These are phyloP conservation scores for Coilia nasus DNA, from an alignment of 2,797 vertebrate genomes.

Conservation along the genomic window DNA sequence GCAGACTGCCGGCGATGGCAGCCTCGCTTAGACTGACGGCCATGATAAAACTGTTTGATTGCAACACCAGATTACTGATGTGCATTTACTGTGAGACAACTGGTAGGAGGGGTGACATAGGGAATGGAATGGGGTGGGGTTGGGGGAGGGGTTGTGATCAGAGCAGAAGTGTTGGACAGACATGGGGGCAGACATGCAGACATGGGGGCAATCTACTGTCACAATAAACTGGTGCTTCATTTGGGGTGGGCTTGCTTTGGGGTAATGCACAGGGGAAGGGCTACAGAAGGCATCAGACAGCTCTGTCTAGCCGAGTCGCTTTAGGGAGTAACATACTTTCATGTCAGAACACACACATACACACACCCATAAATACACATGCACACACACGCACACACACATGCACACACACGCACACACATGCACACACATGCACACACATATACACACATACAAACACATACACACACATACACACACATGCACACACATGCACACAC, in stretches of 20 bases:
- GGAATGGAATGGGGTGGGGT: not conserved
- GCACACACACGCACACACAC: not conserved
- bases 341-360: not conserved
- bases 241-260: conserved; percentile 20
- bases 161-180: not conserved
- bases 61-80: not conserved
- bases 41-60: conserved; percentile 6
- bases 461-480: not conserved
- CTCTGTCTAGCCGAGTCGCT: not conserved
- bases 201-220: conserved; percentile 5
- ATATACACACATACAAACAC: not conserved
- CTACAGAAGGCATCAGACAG: not conserved
- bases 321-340: not conserved
- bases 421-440: not conserved
- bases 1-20: not conserved
- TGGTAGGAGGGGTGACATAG: not conserved
- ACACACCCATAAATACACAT: not conserved
- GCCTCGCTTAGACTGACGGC: not conserved
- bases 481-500: no score
- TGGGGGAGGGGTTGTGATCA: not conserved
- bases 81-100: conserved; percentile 14
- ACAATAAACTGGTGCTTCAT: conserved; percentile 8
- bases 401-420: not conserved
- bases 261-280: not conserved
- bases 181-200: not conserved